Conservation (phyloP, 2,113 vertebrate genomes). For the Atrichornis clamosus region DNA sequence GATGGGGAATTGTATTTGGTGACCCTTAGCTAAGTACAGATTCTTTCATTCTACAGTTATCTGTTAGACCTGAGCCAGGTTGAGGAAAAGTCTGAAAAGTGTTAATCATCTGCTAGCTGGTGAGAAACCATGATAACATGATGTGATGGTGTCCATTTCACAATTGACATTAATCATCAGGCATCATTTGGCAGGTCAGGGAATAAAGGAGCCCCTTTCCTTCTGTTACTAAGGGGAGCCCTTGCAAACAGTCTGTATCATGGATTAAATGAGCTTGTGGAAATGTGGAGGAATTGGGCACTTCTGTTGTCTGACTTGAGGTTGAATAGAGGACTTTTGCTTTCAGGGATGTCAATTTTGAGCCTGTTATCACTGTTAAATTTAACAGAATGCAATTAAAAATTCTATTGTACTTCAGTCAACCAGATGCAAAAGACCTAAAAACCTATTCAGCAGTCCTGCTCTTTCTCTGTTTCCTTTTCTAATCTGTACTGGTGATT, state of each 20-base stretch:
- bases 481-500: neutral
- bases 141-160: neutral
- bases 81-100: neutral
- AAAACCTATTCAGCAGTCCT: neutral
- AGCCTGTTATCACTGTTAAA: neutral
- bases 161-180: neutral
- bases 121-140: neutral
- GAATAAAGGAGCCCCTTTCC: neutral
- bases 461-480: neutral
- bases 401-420: neutral
- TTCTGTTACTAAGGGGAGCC: neutral
- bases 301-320: neutral
- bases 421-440: neutral
- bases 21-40: neutral
- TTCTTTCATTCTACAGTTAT: neutral
- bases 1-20: neutral
- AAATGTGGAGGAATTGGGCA: neutral
- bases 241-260: neutral
- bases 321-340: neutral
- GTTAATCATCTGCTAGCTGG: neutral
- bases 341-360: neutral
- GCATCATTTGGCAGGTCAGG: neutral
- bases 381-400: conserved; percentile 40
- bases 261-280: neutral
- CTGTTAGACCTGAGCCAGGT: neutral